These are phyloP conservation scores for Mus caroli DNA, from an alignment of 2,797 vertebrate species.

Conservation along the genomic window DNA sequence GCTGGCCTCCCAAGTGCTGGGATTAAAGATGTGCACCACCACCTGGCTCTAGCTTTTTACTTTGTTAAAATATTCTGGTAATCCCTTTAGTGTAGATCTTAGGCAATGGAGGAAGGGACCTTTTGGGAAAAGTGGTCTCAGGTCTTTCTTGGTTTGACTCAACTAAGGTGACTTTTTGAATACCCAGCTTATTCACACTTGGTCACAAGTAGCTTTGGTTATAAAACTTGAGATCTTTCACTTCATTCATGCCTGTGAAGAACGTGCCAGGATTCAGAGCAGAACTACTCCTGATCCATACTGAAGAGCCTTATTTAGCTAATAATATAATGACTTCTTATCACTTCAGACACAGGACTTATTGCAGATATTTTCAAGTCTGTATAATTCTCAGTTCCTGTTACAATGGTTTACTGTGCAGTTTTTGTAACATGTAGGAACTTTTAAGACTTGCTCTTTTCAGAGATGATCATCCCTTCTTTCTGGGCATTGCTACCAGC, in stretches of 20 bases:
- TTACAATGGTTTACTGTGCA: background rate
- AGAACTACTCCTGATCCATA: background rate
- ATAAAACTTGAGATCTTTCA: background rate
- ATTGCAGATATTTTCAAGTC: background rate
- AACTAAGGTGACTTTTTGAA: background rate
- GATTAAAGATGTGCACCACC: too few relatives aligned
- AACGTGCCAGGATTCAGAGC: background rate
- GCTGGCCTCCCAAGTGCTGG: too few relatives aligned
- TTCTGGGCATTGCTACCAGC: background rate
- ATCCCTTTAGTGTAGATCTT: background rate
- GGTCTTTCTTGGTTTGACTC: background rate
- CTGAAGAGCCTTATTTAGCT: background rate
- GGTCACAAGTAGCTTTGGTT: background rate
- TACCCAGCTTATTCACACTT: background rate
- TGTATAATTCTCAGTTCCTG: background rate
- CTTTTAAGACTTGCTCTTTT: background rate
- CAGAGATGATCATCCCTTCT: background rate
- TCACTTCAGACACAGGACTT: background rate
- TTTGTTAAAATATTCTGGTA: background rate
- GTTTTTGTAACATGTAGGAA: background rate
- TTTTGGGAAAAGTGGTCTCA: background rate
- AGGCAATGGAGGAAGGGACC: background rate
- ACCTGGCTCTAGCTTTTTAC: background rate
- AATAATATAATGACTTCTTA: background rate
- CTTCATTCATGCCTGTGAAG: background rate